Evolutionary conservation across 2,797 vertebrate genomes (phyloP), one percentile per base, ranked within the genome.

Genomic region (Nasua narica): DNA sequence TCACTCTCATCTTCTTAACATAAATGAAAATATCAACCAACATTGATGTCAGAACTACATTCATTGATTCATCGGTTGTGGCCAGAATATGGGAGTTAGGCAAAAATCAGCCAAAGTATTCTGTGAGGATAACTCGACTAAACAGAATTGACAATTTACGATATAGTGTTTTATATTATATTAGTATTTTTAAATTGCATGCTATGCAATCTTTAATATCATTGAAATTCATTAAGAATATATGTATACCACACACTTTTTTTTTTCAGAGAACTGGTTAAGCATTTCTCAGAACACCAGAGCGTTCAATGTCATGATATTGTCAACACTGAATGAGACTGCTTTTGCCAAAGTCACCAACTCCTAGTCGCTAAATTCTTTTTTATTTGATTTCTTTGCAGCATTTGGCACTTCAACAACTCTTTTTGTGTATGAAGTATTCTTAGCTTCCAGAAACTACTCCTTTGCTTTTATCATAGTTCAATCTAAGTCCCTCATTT

Each of bases 1-100:
- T 93, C 43, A 72, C 27, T 94, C 92, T 92, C n/a, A 92, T 81
- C 35, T 84, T 46, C n/a, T 77, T 82, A 91, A 83, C 29, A 67
- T 79, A 74, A 76, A 62, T 69, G 40, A 97, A 96, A 83, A 46
- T 87, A 83, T 23, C 62, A 92, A 23, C 5, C 23, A 95, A 87
- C 25, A 70, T 56, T 76, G 83, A 72, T 25, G 11, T 72, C n/a
- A 95, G 21, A 94, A 78, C 2, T 43, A 82, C 12, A 58, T 40
- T 88, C 21, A 58, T 52, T 88, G 87, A 82, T 37, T 92, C 8
- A 43, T 27, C 25, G 32, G 5, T 27, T 95, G 23, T 58, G 32
- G 48, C 58, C 21, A 82, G 18, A 95, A 87, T 88, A 52, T 5
- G 78, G 12, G 16, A 84, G 21, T 74, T 43, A 92, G 29, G 40